These are phyloP conservation scores for Tachypleus tridentatus DNA, from an alignment of 1,140 invertebrate genomes.

Conservation along the genomic window DNA sequence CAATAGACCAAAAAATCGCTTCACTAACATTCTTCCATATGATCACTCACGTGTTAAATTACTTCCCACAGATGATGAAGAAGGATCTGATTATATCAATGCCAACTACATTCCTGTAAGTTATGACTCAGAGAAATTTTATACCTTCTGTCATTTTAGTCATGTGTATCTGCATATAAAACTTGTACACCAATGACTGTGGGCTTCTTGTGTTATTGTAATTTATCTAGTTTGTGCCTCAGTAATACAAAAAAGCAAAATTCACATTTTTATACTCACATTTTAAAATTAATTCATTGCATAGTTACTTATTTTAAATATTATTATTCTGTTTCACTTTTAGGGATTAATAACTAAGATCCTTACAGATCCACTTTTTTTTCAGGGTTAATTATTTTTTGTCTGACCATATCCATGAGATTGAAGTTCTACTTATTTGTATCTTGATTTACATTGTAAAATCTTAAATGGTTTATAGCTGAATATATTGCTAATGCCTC, in stretches of 20 bases:
- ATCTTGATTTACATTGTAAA: too few relatives aligned
- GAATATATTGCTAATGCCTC: too few relatives aligned
- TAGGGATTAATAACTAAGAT: too few relatives aligned
- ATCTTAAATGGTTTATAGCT: too few relatives aligned
- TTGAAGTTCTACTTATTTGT: too few relatives aligned
- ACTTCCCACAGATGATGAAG: conserved; percentile 90
- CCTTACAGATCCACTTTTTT: too few relatives aligned
- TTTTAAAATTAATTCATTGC: background rate
- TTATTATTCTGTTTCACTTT: too few relatives aligned
- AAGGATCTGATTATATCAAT: conserved; percentile 94
- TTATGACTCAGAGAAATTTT: background rate
- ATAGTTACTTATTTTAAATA: too few relatives aligned
- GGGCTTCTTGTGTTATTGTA: background rate
- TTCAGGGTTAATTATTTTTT: too few relatives aligned
- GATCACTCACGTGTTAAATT: conserved; percentile 92
- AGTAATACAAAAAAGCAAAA: background rate
- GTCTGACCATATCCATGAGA: too few relatives aligned
- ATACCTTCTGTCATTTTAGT: too few relatives aligned
- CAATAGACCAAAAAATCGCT: conserved; percentile 95
- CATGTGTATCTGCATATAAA: background rate
- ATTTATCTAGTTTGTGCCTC: background rate
- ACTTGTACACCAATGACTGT: background rate
- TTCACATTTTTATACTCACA: background rate
- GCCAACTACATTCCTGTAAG: conserved; percentile 78
- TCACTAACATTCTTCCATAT: conserved; percentile 97